These are phyloP conservation scores for Grammomys surdaster DNA, from an alignment of 2,113 vertebrate species.

Conservation along the genomic window DNA sequence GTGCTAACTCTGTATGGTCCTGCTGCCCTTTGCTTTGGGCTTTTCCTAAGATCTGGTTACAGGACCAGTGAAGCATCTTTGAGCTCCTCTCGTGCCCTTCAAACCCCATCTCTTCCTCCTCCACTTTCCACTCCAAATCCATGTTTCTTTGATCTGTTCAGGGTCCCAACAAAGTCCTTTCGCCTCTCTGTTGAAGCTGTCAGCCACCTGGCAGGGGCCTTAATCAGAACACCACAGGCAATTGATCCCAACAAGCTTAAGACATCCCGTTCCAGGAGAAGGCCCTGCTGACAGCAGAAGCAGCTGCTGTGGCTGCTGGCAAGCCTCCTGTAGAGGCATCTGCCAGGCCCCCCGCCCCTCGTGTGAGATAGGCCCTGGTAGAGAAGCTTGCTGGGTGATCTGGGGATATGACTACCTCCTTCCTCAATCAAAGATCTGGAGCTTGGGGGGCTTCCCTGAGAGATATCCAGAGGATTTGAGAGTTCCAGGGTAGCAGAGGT, in stretches of 20 bases:
- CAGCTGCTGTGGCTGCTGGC: background rate
- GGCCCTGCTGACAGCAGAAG: conserved; percentile 56
- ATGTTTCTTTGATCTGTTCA: background rate
- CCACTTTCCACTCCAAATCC: background rate
- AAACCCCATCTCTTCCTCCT: rapidly evolving
- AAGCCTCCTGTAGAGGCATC: background rate
- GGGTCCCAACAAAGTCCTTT: background rate
- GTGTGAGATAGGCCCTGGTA: rapidly evolving
- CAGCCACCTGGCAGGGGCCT: conserved; percentile 30
- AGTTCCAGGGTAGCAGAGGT: background rate
- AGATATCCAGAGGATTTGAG: background rate
- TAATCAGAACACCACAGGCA: background rate
- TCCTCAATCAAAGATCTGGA: background rate
- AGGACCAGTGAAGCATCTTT: background rate
- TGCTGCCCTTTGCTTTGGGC: background rate
- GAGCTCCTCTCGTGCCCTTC: rapidly evolving
- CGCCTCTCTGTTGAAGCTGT: background rate
- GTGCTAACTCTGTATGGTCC: background rate
- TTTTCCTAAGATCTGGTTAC: background rate
- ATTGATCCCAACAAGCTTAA: conserved; percentile 62
- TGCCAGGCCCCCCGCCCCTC: background rate
- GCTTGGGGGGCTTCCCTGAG: background rate
- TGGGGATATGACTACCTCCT: background rate
- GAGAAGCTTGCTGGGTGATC: background rate
- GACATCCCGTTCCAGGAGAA: conserved; percentile 40